phyloP scores from a whole-genome alignment of 2,113 vertebrate species.

The Patagioenas fasciata region DNA sequence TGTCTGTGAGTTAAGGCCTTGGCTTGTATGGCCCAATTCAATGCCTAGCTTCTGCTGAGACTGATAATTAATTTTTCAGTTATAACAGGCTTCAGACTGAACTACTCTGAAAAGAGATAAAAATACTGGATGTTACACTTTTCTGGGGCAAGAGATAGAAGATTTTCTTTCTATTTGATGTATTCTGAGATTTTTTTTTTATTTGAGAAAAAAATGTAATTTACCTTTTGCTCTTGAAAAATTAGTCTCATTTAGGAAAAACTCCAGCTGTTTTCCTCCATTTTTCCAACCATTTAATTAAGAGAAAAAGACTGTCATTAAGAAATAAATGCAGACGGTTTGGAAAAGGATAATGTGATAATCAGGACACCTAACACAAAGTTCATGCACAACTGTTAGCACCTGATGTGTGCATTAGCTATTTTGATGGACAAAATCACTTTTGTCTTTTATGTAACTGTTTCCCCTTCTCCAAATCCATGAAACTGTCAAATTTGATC shows the following conservation, averaged over 20 bases:
- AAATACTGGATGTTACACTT: not conserved
- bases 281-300: not conserved
- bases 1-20: not conserved
- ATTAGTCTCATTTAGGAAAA: not conserved
- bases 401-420: not conserved
- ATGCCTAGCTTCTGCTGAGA: not conserved
- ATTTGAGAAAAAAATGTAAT: not conserved
- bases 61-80: not conserved
- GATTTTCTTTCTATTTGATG: not conserved
- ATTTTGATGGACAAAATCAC: not conserved
- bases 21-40: not conserved
- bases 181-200: not conserved
- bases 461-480: not conserved
- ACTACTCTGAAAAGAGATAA: not conserved
- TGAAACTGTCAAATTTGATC: not conserved
- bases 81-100: not conserved
- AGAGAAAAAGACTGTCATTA: not conserved
- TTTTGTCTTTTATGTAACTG: not conserved
- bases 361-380: not conserved
- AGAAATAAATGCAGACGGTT: not conserved
- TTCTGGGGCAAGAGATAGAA: not conserved
- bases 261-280: not conserved
- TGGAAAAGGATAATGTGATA: not conserved
- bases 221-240: not conserved
- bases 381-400: not conserved